Evolutionary conservation across 2,113 vertebrate genomes (phyloP).

Genomic region (Ciconia boyciana): DNA sequence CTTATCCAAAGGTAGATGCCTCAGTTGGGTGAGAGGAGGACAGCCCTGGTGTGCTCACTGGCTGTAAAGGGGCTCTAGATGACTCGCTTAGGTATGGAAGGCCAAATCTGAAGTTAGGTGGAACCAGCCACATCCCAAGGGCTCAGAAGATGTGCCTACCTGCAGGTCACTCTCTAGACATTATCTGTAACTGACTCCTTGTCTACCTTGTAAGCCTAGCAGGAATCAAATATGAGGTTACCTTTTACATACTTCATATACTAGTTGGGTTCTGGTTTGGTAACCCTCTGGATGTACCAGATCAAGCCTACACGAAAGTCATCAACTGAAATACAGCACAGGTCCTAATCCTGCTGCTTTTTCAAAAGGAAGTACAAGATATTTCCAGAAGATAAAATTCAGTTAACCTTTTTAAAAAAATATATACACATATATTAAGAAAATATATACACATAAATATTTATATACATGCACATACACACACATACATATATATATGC

Average conservation of each 20-base stretch:
- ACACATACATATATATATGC: rapidly evolving
- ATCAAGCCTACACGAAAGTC: background rate
- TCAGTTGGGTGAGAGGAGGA: background rate
- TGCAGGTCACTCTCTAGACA: background rate
- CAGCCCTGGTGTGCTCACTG: background rate
- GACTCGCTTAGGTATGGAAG: background rate
- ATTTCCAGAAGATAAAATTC: background rate
- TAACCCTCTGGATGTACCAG: background rate
- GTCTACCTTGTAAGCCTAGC: background rate
- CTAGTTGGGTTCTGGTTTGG: background rate
- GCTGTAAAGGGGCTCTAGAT: background rate
- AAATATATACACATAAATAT: background rate
- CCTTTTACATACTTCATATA: background rate
- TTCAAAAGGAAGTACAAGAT: background rate
- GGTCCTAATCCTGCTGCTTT: background rate
- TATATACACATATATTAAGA: background rate
- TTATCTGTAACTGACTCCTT: rapidly evolving
- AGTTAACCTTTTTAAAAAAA: background rate
- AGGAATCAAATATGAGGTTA: background rate
- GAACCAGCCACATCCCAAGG: background rate
- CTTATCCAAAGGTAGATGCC: background rate
- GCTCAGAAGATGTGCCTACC: background rate
- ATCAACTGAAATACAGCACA: background rate
- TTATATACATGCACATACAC: background rate
- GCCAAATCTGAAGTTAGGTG: background rate